Conservation (phyloP, 2,888 invertebrate species). For the Seira musarum region DNA sequence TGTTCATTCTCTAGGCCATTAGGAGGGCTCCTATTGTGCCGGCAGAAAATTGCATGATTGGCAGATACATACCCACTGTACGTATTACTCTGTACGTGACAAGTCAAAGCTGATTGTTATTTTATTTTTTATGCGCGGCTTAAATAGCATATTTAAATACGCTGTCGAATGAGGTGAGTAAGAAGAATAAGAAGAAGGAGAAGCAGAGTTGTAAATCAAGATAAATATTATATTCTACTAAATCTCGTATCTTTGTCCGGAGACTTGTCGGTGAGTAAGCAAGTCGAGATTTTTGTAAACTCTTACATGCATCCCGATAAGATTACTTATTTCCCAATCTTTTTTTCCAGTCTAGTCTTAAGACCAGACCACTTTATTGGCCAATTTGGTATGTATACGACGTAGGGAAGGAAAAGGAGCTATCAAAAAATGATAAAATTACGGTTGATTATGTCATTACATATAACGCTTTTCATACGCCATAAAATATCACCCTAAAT, state of each 20-base stretch:
- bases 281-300: background rate
- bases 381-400: no score
- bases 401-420: constrained; percentile 34
- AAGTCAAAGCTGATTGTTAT: constrained; percentile 31
- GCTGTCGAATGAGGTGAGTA: background rate
- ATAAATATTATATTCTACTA: constrained; percentile 33
- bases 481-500: constrained; percentile 65
- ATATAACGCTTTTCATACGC: constrained; percentile 63
- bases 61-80: constrained; percentile 46
- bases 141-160: background rate
- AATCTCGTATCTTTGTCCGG: background rate
- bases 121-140: constrained; percentile 5
- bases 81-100: constrained; percentile 42
- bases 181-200: background rate
- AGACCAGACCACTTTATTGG: no score
- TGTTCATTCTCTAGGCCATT: background rate
- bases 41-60: constrained; percentile 47
- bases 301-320: background rate
- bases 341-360: background rate
- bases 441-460: constrained; percentile 67
- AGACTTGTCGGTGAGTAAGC: background rate
- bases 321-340: constrained; percentile 24
- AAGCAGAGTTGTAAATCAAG: constrained; percentile 27
- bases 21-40: background rate
- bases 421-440: constrained; percentile 56